Evolutionary conservation across 2,888 invertebrate genomes (phyloP).

Genomic region (Strigamia crassipes): DNA sequence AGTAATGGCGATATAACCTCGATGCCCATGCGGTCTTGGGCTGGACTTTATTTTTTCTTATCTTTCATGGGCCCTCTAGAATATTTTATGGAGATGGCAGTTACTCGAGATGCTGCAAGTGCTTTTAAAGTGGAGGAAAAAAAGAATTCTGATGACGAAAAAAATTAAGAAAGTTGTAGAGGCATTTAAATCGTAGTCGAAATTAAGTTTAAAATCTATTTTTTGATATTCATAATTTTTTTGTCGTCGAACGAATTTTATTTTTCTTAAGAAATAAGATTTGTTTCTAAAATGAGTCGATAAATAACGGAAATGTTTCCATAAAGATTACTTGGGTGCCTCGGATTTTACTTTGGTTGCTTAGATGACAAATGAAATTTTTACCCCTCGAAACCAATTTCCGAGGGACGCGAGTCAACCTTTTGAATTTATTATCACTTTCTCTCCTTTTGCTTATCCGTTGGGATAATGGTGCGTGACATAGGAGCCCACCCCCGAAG

Average conservation of each 20-base stretch:
- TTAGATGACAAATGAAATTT: conserved; percentile 8
- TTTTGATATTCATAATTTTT: no score
- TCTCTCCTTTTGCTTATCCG: conserved; percentile 14
- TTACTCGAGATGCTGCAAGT: no score
- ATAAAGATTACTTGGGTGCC: background rate
- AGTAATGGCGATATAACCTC: no score
- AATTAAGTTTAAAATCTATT: no score
- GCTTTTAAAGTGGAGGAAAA: no score
- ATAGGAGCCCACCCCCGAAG: conserved; percentile 26
- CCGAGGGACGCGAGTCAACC: conserved; percentile 28
- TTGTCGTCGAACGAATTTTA: background rate
- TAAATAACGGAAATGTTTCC: background rate
- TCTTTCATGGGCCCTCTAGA: no score
- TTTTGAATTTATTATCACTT: conserved; percentile 36
- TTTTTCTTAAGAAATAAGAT: background rate
- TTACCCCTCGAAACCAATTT: conserved; percentile 23
- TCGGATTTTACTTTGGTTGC: background rate
- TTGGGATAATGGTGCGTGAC: conserved; percentile 30
- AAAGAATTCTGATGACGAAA: no score
- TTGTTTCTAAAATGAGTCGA: background rate
- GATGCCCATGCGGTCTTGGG: no score
- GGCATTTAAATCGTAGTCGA: no score
- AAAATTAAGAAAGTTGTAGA: no score
- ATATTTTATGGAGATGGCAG: no score
- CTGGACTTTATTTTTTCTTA: no score